These are phyloP conservation scores for Melierax canorus DNA, from an alignment of 2,113 vertebrate species.

Conservation along the genomic window DNA sequence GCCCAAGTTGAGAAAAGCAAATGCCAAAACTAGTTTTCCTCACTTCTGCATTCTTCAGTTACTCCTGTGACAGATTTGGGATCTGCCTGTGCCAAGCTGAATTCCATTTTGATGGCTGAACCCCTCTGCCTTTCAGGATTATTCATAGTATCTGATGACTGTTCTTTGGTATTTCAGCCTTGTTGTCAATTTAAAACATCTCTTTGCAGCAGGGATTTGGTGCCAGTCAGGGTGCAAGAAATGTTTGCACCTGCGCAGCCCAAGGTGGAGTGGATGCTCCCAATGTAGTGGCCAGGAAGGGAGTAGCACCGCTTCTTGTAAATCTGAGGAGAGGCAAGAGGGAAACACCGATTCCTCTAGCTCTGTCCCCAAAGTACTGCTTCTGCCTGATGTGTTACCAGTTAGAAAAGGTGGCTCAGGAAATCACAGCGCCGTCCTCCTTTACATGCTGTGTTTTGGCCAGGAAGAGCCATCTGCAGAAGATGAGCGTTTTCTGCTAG, in stretches of 20 bases:
- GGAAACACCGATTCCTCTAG: background rate
- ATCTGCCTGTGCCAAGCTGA: background rate
- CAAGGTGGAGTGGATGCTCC: background rate
- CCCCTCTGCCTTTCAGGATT: background rate
- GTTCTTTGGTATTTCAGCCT: background rate
- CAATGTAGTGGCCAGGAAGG: rapidly evolving
- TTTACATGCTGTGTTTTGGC: background rate
- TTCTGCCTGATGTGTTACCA: background rate
- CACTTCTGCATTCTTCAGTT: background rate
- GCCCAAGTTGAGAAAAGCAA: background rate
- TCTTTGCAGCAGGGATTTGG: background rate
- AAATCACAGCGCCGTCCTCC: background rate
- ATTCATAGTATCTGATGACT: background rate
- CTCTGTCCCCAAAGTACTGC: background rate
- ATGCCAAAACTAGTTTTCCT: background rate
- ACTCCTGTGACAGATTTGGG: background rate
- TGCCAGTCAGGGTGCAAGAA: background rate
- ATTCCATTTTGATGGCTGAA: background rate
- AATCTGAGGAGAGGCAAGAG: background rate
- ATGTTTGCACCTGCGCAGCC: background rate
- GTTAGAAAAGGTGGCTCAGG: background rate
- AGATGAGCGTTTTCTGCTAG: rapidly evolving
- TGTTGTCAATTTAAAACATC: background rate
- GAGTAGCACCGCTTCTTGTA: background rate
- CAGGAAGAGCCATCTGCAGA: background rate